Evolutionary conservation across 1,140 invertebrate species (phyloP).

Genomic region (Zaprionus gabonicus): DNA sequence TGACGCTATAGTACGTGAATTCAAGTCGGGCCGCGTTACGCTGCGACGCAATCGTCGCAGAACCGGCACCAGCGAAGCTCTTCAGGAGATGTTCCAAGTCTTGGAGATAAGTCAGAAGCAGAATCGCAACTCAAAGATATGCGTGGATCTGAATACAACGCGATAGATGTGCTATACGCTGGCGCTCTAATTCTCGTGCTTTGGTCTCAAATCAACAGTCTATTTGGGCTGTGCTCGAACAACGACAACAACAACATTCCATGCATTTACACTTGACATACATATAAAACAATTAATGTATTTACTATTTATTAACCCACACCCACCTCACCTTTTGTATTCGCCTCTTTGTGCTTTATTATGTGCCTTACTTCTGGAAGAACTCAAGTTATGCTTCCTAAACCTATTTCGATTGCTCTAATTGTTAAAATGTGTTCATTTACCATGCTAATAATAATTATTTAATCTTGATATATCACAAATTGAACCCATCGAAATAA

Average conservation of each 20-base stretch:
- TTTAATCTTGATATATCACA: constrained; percentile 43
- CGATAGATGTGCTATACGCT: constrained; percentile 9
- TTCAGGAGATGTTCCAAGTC: constrained; percentile 83
- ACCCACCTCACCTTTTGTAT: background rate
- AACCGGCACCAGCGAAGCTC: constrained; percentile 76
- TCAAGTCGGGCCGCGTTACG: constrained; percentile 82
- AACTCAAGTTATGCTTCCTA: constrained; percentile 1
- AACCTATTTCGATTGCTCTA: background rate
- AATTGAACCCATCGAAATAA: constrained; percentile 50
- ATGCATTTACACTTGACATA: constrained; percentile 53
- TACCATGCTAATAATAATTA: constrained; percentile 27
- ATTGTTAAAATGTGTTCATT: constrained; percentile 62
- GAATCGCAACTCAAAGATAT: constrained; percentile 81
- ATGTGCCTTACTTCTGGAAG: constrained; percentile 24
- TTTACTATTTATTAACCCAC: constrained; percentile 39
- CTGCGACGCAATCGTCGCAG: constrained; percentile 73
- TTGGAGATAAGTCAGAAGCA: constrained; percentile 83
- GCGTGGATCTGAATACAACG: constrained; percentile 71
- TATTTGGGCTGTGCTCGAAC: constrained; percentile 5
- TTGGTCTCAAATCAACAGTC: constrained; percentile 69
- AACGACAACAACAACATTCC: constrained; percentile 69
- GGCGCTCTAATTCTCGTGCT: constrained; percentile 19
- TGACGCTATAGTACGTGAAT: constrained; percentile 84
- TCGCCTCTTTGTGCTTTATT: constrained; percentile 18
- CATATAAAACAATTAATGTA: constrained; percentile 49